Base-by-base conservation (phyloP, 2,888 invertebrate species). In the Serrognathus titanus region DNA sequence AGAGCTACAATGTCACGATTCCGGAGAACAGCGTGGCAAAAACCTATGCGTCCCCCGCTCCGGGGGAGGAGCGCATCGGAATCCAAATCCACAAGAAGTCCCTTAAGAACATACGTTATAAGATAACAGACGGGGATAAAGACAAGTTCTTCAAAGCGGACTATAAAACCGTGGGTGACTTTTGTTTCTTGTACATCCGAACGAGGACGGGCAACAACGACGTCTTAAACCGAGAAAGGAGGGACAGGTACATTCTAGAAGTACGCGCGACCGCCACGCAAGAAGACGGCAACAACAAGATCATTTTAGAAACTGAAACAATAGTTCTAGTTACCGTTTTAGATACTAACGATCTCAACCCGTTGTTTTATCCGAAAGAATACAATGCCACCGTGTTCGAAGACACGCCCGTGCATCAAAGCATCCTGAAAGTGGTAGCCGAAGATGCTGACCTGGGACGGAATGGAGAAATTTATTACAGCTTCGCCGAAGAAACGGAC, bases 381-480 rank as follows among this genome's bases (percentile, higher is more conserved):
- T 97, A 97, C 78, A 89, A 89, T 71, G 88, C 87, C 47, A 85
- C 85, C n/a, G 88, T 97, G 41, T 85, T 88, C 16, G 97, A 97
- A 77, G 95, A 97, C 75, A 87, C 89, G 57, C 88, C 92, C 9
- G 79, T 94, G 56, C 93, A 96, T 77, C 84, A 86, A 54, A 92
- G 89, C 74, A 84, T 96, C 57, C 78, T 89, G 38, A 85, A 83
- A 70, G 91, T 93, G 50, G 81, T 86, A 37, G 98, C 97, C 0
- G 95, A 94, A 71, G 98, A 99, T 79, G 97, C 98, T 3, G 98
- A 99, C 77, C 81, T 93, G 37, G 98, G 97, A 2, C 83, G 94
- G 68, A 98, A 98, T 77, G 96, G 97, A 1, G 95, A 97, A 80
- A 93, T 98, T 67, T 97, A 97, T 79, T 98, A 97, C 79, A 95